Conservation (phyloP, 1,140 invertebrate genomes). For the Heterodera schachtii region DNA sequence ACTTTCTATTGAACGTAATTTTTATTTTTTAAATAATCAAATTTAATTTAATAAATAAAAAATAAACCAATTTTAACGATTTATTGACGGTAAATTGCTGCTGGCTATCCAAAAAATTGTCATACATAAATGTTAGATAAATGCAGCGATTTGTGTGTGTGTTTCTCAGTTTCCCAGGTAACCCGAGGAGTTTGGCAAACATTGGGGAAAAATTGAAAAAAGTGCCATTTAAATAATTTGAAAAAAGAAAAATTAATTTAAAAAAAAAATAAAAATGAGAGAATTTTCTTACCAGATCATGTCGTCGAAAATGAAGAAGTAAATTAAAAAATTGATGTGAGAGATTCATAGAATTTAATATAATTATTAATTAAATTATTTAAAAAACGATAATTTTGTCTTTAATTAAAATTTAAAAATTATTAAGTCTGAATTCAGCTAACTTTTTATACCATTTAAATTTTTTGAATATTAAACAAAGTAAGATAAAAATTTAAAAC, state of each 20-base stretch:
- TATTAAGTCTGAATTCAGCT: too few relatives aligned
- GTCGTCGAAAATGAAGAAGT: conserved; percentile 51
- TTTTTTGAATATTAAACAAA: too few relatives aligned
- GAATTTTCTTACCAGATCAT: conserved; percentile 47
- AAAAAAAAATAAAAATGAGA: conserved; percentile 16
- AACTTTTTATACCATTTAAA: too few relatives aligned
- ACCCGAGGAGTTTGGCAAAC: conserved; percentile 10
- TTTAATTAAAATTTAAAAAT: too few relatives aligned
- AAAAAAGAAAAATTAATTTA: background rate
- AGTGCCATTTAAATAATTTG: conserved; percentile 1
- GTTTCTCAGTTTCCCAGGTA: conserved; percentile 16
- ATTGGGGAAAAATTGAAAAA: background rate
- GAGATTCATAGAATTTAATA: conserved; percentile 27
- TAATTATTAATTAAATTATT: background rate
- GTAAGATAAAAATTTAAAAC: too few relatives aligned
- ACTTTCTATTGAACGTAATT: too few relatives aligned
- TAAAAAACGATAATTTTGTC: too few relatives aligned
- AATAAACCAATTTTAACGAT: too few relatives aligned
- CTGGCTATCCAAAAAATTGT: too few relatives aligned
- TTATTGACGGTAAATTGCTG: too few relatives aligned
- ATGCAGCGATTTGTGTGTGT: conserved; percentile 4
- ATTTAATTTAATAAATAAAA: too few relatives aligned
- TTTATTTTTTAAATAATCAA: too few relatives aligned
- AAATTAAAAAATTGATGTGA: conserved; percentile 48
- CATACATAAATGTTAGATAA: background rate